Evolutionary conservation across 1,140 invertebrate species (phyloP), one percentile per base, ranked within the genome.

Genomic region (Anagrus nilaparvatae): DNA sequence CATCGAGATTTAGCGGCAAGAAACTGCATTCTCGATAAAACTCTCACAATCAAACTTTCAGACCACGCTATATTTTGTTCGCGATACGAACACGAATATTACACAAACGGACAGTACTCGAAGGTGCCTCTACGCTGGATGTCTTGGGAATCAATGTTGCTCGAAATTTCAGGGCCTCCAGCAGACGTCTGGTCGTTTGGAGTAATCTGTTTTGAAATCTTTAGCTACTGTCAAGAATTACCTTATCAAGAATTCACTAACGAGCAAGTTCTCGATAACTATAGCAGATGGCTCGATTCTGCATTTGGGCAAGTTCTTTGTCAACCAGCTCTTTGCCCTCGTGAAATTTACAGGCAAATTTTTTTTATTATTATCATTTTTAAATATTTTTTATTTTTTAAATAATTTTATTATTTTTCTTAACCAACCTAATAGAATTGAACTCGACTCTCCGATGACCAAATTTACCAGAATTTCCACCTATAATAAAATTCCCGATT

Each of bases 1-100:
- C 84, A 87, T 62, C 75, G 83, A 49, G 84, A 87, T 63, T 70
- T 87, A 32, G 80, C 82, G 16, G 81, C 83, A 14, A 77, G 89
- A 47, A 94, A 94, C 67, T 87, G 88, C 56, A 77, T 89, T 37
- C 81, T 92, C 14, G 84, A 79, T 45, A 78, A 84, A 47, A 79
- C 84, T 51, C 79, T 85, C 46, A 69, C 77, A 28, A 76, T 91
- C 53, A 90, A 91, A 69, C 80, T 93, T 43, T 83, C 87, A 7
- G 88, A 93, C 67, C 88, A 91, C 63, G 88, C 87, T 2, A 87
- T 90, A 76, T 88, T 84, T 56, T 84, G 86, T 49, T 79, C 77
- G 49, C 75, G 84, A 47, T 92, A 88, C 59, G 77, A 85, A 35
- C 65, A 73, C 2, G 87, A 92, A 56, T 92, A 92, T 60, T 86